Percentiles rank a stretch among this genome's conserved stretches.
Conservation (phyloP, 2,797 vertebrate genomes). For the Apodemus agrarius region DNA sequence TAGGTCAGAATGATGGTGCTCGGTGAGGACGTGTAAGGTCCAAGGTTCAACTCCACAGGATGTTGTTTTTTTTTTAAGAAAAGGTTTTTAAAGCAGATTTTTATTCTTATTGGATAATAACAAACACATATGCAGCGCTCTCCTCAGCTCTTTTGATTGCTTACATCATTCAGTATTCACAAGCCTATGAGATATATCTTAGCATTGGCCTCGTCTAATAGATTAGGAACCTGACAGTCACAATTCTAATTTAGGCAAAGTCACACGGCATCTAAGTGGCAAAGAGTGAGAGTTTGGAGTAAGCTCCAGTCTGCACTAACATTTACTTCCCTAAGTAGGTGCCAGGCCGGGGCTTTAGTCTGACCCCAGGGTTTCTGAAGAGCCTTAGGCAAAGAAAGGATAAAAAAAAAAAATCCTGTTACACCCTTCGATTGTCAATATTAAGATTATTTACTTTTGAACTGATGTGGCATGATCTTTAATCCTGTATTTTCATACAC, state of each 20-base stretch:
- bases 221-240: background rate
- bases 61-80: background rate
- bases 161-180: background rate
- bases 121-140: background rate
- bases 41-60: background rate
- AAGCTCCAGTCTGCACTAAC: background rate
- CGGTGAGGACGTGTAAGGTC: background rate
- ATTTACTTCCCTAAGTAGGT: background rate
- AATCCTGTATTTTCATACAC: background rate
- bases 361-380: background rate
- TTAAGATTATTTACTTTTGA: slow-evolving; percentile 32
- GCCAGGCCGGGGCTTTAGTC: background rate
- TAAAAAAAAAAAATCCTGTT: background rate
- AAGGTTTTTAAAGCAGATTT: background rate
- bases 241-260: background rate
- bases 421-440: background rate
- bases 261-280: background rate
- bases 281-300: background rate
- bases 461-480: background rate
- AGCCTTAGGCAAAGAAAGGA: background rate
- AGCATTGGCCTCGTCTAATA: background rate
- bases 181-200: background rate
- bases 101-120: background rate
- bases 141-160: background rate
- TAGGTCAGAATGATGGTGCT: background rate